A percentile compares a stretch with the other conserved stretches of the same genome.
phyloP scores from a whole-genome alignment of 2,888 invertebrate species.

The Sarcophaga carnaria region DNA sequence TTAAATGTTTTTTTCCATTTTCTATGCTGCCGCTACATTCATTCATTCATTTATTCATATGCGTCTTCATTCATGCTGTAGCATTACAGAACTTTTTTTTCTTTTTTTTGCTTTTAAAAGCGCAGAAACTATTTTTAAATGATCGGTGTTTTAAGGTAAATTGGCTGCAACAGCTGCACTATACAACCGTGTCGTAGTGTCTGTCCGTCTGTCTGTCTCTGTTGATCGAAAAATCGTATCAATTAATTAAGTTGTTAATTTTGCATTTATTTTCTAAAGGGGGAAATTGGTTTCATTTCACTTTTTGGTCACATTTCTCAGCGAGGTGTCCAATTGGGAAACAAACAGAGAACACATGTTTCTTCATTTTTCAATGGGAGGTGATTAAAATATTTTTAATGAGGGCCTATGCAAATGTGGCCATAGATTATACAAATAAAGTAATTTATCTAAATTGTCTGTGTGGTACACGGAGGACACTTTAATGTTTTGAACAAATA shows the following conservation, averaged over 20 bases:
- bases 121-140: constrained; percentile 34
- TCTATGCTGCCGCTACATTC: background rate
- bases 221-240: constrained; percentile 71
- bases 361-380: background rate
- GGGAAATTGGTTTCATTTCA: constrained; percentile 9
- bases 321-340: constrained; percentile 48
- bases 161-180: constrained; percentile 75
- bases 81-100: background rate
- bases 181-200: constrained; percentile 11
- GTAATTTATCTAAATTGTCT: background rate
- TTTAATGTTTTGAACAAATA: no score
- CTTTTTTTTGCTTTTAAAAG: no score
- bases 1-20: constrained; percentile 57
- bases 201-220: background rate
- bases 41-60: background rate
- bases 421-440: background rate
- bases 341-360: constrained; percentile 38
- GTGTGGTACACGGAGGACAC: no score
- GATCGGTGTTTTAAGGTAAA: constrained; percentile 58
- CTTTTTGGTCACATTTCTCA: background rate
- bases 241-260: constrained; percentile 81
- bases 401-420: background rate
- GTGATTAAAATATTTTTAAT: constrained; percentile 23
- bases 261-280: constrained; percentile 74
- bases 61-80: background rate